Conservation (phyloP, 2,888 invertebrate species). For the Synanthedon andrenaeformis region DNA sequence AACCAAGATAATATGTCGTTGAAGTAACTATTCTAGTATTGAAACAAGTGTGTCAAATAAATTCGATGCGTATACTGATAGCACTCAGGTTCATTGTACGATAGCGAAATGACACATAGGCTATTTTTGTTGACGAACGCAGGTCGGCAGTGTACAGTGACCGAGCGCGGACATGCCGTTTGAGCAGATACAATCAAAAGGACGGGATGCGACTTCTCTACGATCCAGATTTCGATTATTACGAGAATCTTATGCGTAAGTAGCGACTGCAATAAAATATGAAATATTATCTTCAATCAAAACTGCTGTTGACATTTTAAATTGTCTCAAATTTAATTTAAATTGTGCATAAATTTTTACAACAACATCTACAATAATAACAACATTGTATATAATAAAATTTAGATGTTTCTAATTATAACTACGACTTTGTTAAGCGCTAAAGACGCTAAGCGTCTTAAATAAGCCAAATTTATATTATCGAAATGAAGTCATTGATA, state of each 20-base stretch:
- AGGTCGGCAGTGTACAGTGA: conserved; percentile 91
- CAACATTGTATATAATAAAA: no score
- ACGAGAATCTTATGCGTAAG: conserved; percentile 93
- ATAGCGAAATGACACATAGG: conserved; percentile 22
- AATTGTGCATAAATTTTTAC: no score
- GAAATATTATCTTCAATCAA: neutral
- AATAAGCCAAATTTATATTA: no score
- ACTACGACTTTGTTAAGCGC: no score
- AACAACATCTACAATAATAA: no score
- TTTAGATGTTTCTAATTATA: no score
- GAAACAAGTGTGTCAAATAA: conserved; percentile 6
- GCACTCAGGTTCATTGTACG: conserved; percentile 19
- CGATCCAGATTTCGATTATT: conserved; percentile 93
- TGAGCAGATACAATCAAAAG: conserved; percentile 87
- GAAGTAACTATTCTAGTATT: neutral
- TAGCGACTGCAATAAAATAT: conserved; percentile 16
- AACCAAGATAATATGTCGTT: no score
- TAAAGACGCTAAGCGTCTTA: no score
- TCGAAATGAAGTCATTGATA: no score
- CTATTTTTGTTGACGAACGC: conserved; percentile 12
- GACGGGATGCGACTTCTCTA: conserved; percentile 90
- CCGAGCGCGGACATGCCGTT: conserved; percentile 83
- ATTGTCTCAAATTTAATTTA: neutral
- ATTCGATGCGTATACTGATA: conserved; percentile 1
- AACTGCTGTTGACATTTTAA: neutral